phyloP scores from a whole-genome alignment of 2,113 vertebrate species.

The Takifugu flavidus region DNA sequence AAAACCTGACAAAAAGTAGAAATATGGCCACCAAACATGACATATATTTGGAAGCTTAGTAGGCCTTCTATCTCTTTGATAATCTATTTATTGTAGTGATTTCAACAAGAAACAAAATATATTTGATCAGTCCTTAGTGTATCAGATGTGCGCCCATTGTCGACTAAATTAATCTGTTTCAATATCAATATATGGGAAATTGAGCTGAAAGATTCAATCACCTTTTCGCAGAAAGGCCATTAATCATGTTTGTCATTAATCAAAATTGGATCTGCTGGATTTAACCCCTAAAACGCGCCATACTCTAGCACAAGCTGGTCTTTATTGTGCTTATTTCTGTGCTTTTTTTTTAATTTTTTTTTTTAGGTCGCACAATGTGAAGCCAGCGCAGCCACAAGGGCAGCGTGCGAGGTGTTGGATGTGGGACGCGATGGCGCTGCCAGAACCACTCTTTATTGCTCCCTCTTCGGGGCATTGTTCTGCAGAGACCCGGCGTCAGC shows the following conservation, averaged over 20 bases:
- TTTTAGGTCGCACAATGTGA: conserved; percentile 43
- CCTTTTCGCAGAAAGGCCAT: no score
- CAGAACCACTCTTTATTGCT: conserved; percentile 2
- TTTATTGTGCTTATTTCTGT: not conserved
- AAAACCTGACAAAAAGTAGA: no score
- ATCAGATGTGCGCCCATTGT: no score
- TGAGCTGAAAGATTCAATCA: no score
- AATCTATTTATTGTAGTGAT: no score
- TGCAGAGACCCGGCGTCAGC: conserved; percentile 18
- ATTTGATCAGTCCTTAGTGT: no score
- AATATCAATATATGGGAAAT: no score
- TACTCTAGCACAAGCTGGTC: not conserved
- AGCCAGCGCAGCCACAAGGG: conserved; percentile 23
- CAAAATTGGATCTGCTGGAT: not conserved
- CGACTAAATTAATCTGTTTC: no score
- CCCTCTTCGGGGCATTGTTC: not conserved
- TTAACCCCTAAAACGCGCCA: not conserved
- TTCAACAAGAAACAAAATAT: no score
- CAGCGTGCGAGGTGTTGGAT: conserved; percentile 28
- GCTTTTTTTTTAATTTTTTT: conserved; percentile 15
- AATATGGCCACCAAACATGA: no score
- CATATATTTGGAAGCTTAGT: no score
- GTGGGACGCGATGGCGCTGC: conserved; percentile 3
- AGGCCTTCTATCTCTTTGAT: no score
- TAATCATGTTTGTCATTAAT: not conserved